Evolutionary conservation across 2,888 invertebrate species (phyloP), one percentile per base, ranked within the genome.

Genomic region (Scaptomyza parva): DNA sequence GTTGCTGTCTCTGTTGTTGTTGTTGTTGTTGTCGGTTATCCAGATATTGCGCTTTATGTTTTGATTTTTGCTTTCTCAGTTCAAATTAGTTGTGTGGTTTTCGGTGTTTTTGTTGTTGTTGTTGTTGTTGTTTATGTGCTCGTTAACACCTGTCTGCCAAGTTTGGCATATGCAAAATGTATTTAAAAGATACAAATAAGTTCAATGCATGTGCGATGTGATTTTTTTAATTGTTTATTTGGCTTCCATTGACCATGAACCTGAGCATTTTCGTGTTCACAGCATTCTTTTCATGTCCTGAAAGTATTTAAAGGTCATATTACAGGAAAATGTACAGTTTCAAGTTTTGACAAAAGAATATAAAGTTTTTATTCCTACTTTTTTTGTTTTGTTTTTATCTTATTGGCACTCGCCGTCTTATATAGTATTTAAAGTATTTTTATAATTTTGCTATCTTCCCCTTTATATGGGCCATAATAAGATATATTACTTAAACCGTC

Each of bases 231-330:
- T 35, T 57, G 66, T 54, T 61, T 72, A 64, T 75, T 76, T 59
- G 65, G 64, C 67, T 70, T 65, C 60, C 60, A 61, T 48, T 81
- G 86, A 65, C 88, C 86, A 41, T 83, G 88, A 83, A 83, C 88
- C 78, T 83, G 82, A 66, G 40, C 61, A 39, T 35, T 60, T 33
- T 30, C 30, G 12, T 26, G 24, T 41, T 57, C 28, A 17, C 47
- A 54, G 24, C 43, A 28, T 52, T 53, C 47, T 11, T 48, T 28
- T 22, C 41, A 33, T 41, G 52, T 45, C 51, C 9, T 20, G 30
- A 9, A 40, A 43, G 26, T 39, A n/a, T n/a, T n/a, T n/a, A n/a
- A n/a, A n/a, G n/a, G n/a, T n/a, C 33, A 18, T 30, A 28, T 33
- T 45, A 22, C 22, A 8, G 3, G 44, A 37, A 45, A 12, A 22